These are phyloP conservation scores for Thymelicus lineola DNA, from an alignment of 2,888 invertebrate species.

Conservation along the genomic window DNA sequence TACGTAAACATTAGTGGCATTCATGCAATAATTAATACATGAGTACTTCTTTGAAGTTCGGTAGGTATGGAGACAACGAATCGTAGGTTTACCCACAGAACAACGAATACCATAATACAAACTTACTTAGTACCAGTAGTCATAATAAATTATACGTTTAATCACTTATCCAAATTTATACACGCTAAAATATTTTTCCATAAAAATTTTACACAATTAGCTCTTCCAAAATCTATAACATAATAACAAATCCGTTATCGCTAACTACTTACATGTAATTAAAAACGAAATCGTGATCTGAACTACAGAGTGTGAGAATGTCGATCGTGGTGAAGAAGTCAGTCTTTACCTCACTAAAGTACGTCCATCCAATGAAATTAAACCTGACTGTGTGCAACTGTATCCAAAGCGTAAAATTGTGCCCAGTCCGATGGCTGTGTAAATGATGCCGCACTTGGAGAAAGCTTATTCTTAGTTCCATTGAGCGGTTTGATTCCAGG, in stretches of 20 bases:
- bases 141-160: constrained; percentile 22
- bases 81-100: constrained; percentile 55
- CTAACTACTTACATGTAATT: constrained; percentile 42
- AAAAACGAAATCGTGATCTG: constrained; percentile 40
- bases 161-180: constrained; percentile 36
- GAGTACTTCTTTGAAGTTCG: constrained; percentile 75
- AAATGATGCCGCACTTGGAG: constrained; percentile 45
- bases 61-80: constrained; percentile 44
- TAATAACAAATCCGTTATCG: constrained; percentile 51
- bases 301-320: constrained; percentile 47
- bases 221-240: constrained; percentile 62
- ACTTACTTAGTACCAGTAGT: constrained; percentile 25
- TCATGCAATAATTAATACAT: constrained; percentile 50
- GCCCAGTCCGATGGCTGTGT: constrained; percentile 59
- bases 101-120: constrained; percentile 28
- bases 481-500: constrained; percentile 28
- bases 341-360: constrained; percentile 82
- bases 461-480: constrained; percentile 20
- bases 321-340: constrained; percentile 66
- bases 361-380: constrained; percentile 58
- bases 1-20: constrained; percentile 53
- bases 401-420: constrained; percentile 56
- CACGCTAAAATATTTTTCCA: constrained; percentile 37
- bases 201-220: constrained; percentile 45
- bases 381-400: constrained; percentile 70